Percentiles rank a stretch among this genome's conserved stretches.
These are phyloP conservation scores for Sipha flava DNA, from an alignment of 1,140 invertebrate species.

Conservation along the genomic window DNA sequence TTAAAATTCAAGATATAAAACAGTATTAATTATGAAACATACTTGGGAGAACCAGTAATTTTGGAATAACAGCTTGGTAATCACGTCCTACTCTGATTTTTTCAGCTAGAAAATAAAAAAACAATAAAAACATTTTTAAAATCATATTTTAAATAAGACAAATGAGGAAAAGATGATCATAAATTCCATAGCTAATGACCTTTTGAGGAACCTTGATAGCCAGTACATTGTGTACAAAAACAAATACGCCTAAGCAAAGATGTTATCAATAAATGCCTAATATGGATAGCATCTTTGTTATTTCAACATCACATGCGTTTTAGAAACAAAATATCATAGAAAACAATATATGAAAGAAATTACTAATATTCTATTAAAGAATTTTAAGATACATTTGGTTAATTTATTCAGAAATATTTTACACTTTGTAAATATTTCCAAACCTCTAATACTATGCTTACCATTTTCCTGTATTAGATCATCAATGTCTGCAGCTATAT, in stretches of 20 bases:
- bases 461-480: constrained; percentile 20
- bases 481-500: background rate
- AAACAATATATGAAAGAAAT: background rate
- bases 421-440: background rate
- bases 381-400: background rate
- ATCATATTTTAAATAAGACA: background rate
- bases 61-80: constrained; percentile 84
- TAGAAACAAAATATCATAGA: too few relatives aligned
- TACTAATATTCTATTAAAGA: background rate
- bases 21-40: too few relatives aligned
- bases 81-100: constrained; percentile 90
- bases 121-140: background rate
- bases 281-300: background rate
- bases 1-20: background rate
- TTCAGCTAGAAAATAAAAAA: constrained; percentile 54
- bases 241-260: background rate
- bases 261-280: background rate
- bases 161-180: background rate
- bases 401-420: background rate
- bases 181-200: background rate
- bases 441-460: background rate
- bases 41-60: constrained; percentile 46
- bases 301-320: background rate
- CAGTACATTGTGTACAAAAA: background rate
- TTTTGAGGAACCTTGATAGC: background rate